Evolutionary conservation across 35 echinoderm and acorn worm species (phyloP).

Genomic region (Chiridota heheva): DNA sequence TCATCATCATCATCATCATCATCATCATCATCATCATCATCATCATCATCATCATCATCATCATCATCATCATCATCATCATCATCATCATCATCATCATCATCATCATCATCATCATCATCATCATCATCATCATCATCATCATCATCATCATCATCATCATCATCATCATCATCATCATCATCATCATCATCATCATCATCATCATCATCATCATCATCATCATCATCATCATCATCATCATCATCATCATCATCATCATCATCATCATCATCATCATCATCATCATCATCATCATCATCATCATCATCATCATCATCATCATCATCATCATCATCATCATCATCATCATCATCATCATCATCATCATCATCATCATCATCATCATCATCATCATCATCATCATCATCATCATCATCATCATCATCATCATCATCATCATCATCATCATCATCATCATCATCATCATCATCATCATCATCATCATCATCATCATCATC

Average conservation of each 20-base stretch:
- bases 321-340: not conserved
- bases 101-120: too few relatives aligned
- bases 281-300: not conserved
- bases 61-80: too few relatives aligned
- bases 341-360: not conserved
- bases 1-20: too few relatives aligned
- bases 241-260: not conserved
- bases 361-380: not conserved
- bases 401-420: not conserved
- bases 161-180: too few relatives aligned
- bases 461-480: not conserved
- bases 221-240: conserved; percentile 2
- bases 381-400: not conserved
- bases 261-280: not conserved
- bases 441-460: not conserved
- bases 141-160: too few relatives aligned
- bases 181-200: too few relatives aligned
- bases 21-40: too few relatives aligned
- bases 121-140: too few relatives aligned
- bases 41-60: too few relatives aligned
- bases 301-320: not conserved
- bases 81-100: too few relatives aligned
- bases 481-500: not conserved
- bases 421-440: not conserved
- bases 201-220: too few relatives aligned